phyloP scores from a whole-genome alignment of 1,140 invertebrate species.

The Nixonia krombeini region DNA sequence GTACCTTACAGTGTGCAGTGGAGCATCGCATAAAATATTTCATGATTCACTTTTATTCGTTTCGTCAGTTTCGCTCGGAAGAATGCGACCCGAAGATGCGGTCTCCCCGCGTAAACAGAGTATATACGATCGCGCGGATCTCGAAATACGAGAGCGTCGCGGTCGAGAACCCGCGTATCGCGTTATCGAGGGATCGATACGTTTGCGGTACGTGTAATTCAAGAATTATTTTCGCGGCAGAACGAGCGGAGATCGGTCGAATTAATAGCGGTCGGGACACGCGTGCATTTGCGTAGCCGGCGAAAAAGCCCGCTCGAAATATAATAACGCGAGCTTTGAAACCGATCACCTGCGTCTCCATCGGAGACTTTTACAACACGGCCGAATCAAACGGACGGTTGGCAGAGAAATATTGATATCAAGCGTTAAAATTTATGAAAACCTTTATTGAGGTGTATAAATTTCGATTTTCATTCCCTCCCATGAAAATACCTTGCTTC shows the following conservation, averaged over 20 bases:
- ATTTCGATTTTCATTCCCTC: no score
- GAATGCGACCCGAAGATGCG: conserved; percentile 24
- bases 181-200: conserved; percentile 19
- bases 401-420: no score
- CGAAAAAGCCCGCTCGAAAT: neutral
- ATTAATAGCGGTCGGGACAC: conserved; percentile 24
- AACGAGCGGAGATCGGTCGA: conserved; percentile 20
- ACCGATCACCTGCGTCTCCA: neutral
- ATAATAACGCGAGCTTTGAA: neutral
- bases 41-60: conserved; percentile 33
- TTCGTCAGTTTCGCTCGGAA: conserved; percentile 17
- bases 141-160: conserved; percentile 40
- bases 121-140: conserved; percentile 20
- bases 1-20: conserved; percentile 1
- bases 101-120: conserved; percentile 19
- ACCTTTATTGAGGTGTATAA: no score
- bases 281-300: neutral
- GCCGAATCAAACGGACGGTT: no score
- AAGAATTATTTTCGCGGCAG: conserved; percentile 37
- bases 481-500: no score
- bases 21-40: conserved; percentile 25
- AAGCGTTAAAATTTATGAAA: no score
- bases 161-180: conserved; percentile 30
- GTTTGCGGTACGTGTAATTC: conserved; percentile 37
- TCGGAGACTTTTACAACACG: no score